Base-by-base conservation (phyloP, 2,797 vertebrate species). In the Semaprochilodus insignis region DNA sequence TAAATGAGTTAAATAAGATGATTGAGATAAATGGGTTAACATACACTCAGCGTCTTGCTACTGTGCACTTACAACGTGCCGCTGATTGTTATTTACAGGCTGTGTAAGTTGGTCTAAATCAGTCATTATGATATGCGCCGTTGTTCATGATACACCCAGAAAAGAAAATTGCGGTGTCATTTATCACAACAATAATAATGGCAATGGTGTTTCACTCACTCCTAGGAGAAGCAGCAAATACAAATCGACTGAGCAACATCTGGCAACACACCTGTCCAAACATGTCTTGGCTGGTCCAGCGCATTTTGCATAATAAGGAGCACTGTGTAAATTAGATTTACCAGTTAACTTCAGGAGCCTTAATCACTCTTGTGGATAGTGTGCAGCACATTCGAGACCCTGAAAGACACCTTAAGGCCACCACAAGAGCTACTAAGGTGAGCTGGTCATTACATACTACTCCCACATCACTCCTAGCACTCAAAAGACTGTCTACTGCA, bases 361-460 rank as follows among this genome's bases (percentile, higher is more conserved):
- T 57, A 57, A 40, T 2, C 3, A 52, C 52, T 67, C 19, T 55
- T 15, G 40, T 25, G 36, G 52, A 81, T 11, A 25, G 60, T 23
- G 48, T 48, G 5, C 25, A 19, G 52, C n/a, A 27, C 55, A 31
- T 13, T 44, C 13, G 25, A 59, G 62, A 19, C 3, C 54, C n/a
- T 31, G 54, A 70, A 36, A 16, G 80, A 60, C 80, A 51, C 66
- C 80, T 81, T 27, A 36, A 76, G 73, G 73, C 19, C 17, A 25
- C 11, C 69, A 60, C 2, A 3, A 19, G 16, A 44, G 63, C 23
- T 11, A 5, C 13, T 62, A 23, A n/a, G 59, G 60, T 27, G n/a
- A 62, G n/a, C 52, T 55, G n/a, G 21, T 59, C 19, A n/a, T 59
- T 21, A n/a, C 21, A 59, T 54, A 16, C 44, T 10, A 48, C 44